phyloP scores from a whole-genome alignment of 2,888 invertebrate genomes.

The Cerastis rubricosa region DNA sequence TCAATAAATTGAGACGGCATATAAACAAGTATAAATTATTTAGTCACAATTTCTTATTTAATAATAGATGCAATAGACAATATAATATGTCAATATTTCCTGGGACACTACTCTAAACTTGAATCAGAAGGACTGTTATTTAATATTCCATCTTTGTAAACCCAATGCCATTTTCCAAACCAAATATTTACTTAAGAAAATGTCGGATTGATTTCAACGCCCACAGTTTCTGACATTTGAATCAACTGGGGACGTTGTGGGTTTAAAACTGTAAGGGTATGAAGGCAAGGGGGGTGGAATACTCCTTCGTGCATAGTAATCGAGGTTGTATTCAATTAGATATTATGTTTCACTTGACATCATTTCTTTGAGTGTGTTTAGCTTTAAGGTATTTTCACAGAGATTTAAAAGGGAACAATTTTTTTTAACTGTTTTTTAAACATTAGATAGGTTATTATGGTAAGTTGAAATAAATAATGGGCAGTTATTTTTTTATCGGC shows the following conservation, averaged over 20 bases:
- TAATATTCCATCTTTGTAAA: neutral
- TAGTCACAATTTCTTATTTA: too few species aligned
- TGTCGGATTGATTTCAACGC: slow-evolving; percentile 20
- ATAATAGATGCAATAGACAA: too few species aligned
- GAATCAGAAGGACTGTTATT: neutral
- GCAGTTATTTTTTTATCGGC: too few species aligned
- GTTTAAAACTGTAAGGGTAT: neutral
- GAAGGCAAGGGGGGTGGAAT: neutral
- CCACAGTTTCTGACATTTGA: slow-evolving; percentile 4
- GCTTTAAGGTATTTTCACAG: too few species aligned
- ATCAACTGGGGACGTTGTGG: neutral
- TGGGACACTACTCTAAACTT: neutral
- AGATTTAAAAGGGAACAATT: too few species aligned
- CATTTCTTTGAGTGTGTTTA: neutral
- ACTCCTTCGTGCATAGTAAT: neutral
- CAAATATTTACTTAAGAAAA: slow-evolving; percentile 16
- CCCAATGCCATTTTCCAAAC: neutral
- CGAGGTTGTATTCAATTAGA: slow-evolving; percentile 25
- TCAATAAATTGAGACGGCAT: too few species aligned
- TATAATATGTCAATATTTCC: too few species aligned
- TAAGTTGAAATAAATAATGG: too few species aligned
- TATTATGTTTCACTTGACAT: neutral
- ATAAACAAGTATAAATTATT: too few species aligned
- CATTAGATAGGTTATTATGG: too few species aligned
- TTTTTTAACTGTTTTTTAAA: too few species aligned